These are phyloP conservation scores for Atethmia centrago DNA, from an alignment of 2,888 invertebrate genomes.

Conservation along the genomic window DNA sequence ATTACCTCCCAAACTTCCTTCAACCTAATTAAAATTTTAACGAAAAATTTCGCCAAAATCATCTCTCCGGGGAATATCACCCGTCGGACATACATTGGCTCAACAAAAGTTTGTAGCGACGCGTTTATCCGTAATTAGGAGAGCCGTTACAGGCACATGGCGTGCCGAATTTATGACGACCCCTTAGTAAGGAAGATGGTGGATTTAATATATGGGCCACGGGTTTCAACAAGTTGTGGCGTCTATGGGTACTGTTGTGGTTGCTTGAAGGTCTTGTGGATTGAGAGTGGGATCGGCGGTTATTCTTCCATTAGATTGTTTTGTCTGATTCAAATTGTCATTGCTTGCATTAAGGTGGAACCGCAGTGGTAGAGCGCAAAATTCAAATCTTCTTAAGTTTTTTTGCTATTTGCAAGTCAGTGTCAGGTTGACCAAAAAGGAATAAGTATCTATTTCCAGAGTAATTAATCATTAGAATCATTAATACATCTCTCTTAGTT, in stretches of 20 bases:
- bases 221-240: constrained; percentile 50
- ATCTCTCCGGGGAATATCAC: constrained; percentile 38
- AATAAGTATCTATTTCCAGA: too few relatives aligned
- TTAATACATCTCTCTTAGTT: too few relatives aligned
- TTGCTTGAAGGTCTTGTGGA: constrained; percentile 19
- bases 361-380: too few relatives aligned
- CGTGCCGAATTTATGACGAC: constrained; percentile 63
- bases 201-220: constrained; percentile 62
- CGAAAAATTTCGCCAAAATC: constrained; percentile 26
- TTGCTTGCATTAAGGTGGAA: too few relatives aligned
- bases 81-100: constrained; percentile 42
- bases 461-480: too few relatives aligned
- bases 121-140: constrained; percentile 63
- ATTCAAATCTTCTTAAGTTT: too few relatives aligned
- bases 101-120: constrained; percentile 63
- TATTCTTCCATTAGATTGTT: constrained; percentile 11
- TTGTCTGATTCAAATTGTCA: too few relatives aligned
- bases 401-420: too few relatives aligned
- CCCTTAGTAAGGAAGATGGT: constrained; percentile 59
- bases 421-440: too few relatives aligned
- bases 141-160: constrained; percentile 65
- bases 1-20: neutral
- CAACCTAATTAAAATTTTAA: constrained; percentile 24
- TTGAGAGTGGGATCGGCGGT: constrained; percentile 21
- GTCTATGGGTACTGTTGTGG: constrained; percentile 18